Conservation (phyloP, 2,888 invertebrate species). For the Hypomecis atomaria region DNA sequence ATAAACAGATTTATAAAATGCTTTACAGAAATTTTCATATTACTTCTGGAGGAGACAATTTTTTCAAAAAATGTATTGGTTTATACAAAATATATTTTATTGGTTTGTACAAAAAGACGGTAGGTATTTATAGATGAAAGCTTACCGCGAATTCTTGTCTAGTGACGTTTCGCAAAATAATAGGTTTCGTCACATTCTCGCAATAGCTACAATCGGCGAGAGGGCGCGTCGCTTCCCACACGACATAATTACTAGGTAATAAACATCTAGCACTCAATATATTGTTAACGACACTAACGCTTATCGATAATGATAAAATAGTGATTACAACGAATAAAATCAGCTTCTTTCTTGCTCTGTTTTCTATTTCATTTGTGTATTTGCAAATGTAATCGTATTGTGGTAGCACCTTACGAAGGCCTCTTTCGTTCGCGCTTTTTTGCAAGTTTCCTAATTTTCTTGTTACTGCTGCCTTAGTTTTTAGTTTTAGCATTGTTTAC, state of each 20-base stretch:
- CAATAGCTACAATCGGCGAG: slow-evolving; percentile 93
- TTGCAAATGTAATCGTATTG: slow-evolving; percentile 62
- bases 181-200: slow-evolving; percentile 86
- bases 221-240: slow-evolving; percentile 95
- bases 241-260: slow-evolving; percentile 92
- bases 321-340: slow-evolving; percentile 51
- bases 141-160: slow-evolving; percentile 87
- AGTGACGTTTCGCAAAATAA: slow-evolving; percentile 88
- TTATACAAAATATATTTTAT: neutral
- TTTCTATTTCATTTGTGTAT: slow-evolving; percentile 48
- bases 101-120: neutral
- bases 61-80: too few species aligned
- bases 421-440: slow-evolving; percentile 60
- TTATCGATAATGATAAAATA: slow-evolving; percentile 57
- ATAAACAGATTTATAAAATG: too few species aligned
- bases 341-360: slow-evolving; percentile 53
- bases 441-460: slow-evolving; percentile 56
- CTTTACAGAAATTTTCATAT: too few species aligned
- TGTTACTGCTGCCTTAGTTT: slow-evolving; percentile 19
- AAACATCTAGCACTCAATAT: slow-evolving; percentile 88
- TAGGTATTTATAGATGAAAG: slow-evolving; percentile 20
- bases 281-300: slow-evolving; percentile 57
- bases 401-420: slow-evolving; percentile 55
- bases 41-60: too few species aligned
- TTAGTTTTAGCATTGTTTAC: slow-evolving; percentile 33